Base-by-base conservation (phyloP, 1,140 invertebrate genomes). In the Oncopeltus fasciatus region DNA sequence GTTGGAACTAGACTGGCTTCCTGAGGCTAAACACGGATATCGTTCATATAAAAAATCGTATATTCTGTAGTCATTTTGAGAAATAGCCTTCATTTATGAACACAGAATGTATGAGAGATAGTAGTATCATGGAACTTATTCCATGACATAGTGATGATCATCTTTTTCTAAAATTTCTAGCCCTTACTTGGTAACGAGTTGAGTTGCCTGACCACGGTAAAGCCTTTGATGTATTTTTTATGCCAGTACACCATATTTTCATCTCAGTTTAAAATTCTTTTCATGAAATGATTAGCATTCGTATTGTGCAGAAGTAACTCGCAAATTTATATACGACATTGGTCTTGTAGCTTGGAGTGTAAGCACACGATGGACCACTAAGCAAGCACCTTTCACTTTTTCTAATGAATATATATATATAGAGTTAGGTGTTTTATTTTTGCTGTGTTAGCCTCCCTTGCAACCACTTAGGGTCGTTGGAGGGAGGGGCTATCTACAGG, bases 131-230 rank as follows among this genome's bases (percentile, higher is more conserved):
- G n/a, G n/a, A n/a, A 8, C 31, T 8, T 38, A 38, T 38, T 38
- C 31, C 31, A 8, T 8, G 14, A 38, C 14, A 38, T 14, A 38
- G 14, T 8, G 31, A 38, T 8, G 3, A 47, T 47, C 44, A 18
- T 47, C 44, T 47, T 47, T 47, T 47, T 47, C 18, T 47, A 4
- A 38, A 38, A 38, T 47, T 47, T 9, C 5, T 38, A 9, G 44
- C 44, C 44, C 44, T 47, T 47, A n/a, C 44, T 47, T 47, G 44
- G 44, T n/a, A 47, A 47, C 44, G 18, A n/a, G 44, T 47, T 47
- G 44, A 47, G 11, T n/a, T 47, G 18, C 44, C 44, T 47, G 44
- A 47, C 44, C 44, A 47, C 18, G 44, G 44, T 47, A 8, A 47
- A 47, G 44, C 44, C 44, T 11, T 18, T 47, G 11, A 18, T n/a